phyloP scores from a whole-genome alignment of 2,888 invertebrate species.

The Eilema caniola region DNA sequence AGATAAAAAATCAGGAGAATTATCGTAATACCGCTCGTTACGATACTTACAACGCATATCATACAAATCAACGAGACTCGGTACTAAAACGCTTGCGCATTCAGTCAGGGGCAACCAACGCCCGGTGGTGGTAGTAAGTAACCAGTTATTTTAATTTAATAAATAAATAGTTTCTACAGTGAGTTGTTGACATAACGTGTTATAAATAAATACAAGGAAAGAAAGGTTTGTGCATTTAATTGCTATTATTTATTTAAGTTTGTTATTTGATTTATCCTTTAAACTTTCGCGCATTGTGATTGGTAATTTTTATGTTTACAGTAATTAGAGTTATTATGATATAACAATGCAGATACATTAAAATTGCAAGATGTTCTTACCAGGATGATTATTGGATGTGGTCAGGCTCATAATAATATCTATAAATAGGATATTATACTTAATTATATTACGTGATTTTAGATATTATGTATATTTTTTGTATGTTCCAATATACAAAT shows the following conservation, averaged over 20 bases:
- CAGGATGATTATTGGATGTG: neutral
- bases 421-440: neutral
- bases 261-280: neutral
- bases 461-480: neutral
- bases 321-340: neutral
- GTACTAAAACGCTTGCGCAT: slow-evolving; percentile 39
- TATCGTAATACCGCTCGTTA: neutral
- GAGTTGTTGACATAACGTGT: slow-evolving; percentile 12
- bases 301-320: neutral
- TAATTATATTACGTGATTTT: neutral
- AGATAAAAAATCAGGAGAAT: neutral
- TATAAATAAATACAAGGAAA: neutral
- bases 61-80: slow-evolving; percentile 26
- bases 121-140: slow-evolving; percentile 34
- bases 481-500: neutral
- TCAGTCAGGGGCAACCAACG: slow-evolving; percentile 59
- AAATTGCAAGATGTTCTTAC: neutral
- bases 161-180: slow-evolving; percentile 12
- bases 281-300: neutral
- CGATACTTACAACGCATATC: neutral
- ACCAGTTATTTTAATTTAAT: neutral
- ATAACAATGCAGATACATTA: neutral
- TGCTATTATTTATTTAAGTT: neutral
- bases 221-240: neutral
- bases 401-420: neutral